phyloP scores from a whole-genome alignment of 2,888 invertebrate species.

The Hirtodrosophila confusa region DNA sequence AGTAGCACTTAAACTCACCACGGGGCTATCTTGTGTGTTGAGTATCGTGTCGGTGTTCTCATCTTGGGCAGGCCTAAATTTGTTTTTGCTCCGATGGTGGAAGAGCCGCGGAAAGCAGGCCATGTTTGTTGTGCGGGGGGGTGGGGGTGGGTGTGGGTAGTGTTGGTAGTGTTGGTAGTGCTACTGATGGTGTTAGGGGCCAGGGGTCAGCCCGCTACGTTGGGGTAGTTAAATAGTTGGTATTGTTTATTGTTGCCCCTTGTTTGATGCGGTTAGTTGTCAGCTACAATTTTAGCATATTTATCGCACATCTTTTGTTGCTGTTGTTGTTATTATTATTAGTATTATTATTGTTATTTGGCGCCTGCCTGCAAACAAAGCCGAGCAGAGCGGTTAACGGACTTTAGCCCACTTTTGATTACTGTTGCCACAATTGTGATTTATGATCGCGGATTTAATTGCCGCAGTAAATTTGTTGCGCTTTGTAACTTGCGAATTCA shows the following conservation, averaged over 20 bases:
- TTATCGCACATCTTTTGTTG: slow-evolving; percentile 60
- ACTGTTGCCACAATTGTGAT: slow-evolving; percentile 56
- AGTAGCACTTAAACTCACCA: slow-evolving; percentile 72
- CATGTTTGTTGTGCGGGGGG: slow-evolving; percentile 51
- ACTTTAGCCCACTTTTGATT: slow-evolving; percentile 51
- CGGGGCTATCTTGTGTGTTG: slow-evolving; percentile 73
- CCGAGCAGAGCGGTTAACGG: slow-evolving; percentile 11
- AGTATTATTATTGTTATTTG: slow-evolving; percentile 31
- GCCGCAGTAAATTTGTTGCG: slow-evolving; percentile 61
- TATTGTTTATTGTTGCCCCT: slow-evolving; percentile 19
- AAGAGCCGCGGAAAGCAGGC: slow-evolving; percentile 81
- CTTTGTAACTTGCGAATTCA: slow-evolving; percentile 36
- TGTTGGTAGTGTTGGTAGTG: background rate
- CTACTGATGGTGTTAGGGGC: background rate
- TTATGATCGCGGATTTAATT: slow-evolving; percentile 53
- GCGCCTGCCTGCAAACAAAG: slow-evolving; percentile 31
- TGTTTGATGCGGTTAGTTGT: slow-evolving; percentile 37
- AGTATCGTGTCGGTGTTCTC: slow-evolving; percentile 80
- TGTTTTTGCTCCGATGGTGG: slow-evolving; percentile 73
- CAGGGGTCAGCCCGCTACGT: slow-evolving; percentile 30
- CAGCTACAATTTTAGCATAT: slow-evolving; percentile 53
- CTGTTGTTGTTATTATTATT: slow-evolving; percentile 22
- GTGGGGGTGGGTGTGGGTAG: background rate
- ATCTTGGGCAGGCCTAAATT: slow-evolving; percentile 78
- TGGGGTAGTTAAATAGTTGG: slow-evolving; percentile 24